Base-by-base conservation (phyloP, 2,113 vertebrate species). In the Carassius gibelio region DNA sequence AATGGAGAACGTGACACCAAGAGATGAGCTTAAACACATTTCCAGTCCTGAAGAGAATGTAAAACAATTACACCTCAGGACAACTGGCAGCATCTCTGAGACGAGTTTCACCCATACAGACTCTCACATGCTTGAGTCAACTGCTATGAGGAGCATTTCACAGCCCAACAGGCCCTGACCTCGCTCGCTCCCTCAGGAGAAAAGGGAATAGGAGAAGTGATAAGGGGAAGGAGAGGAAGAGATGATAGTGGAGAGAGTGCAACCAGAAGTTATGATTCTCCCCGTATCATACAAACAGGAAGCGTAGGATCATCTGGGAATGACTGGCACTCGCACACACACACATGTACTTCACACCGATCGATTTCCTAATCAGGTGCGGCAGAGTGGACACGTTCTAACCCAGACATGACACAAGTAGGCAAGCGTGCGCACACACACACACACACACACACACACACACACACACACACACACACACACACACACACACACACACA, bases 291-390 rank as follows among this genome's bases (percentile, higher is more conserved):
- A 62, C 59, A 50, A 10, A 30, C 19, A 83, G 38, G 52, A 75
- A 78, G 62, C 48, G 78, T 34, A 42, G 61, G 61, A 71, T 57
- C 17, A 23, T 26, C 19, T 78, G 38, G 64, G 42, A 75, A 72
- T n/a, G 15, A 48, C 71, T 52, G 62, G 42, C 48, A 68, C 23
- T 42, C 38, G 2, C 30, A 45, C 42, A 66, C 34, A 80, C 66
- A 80, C 79, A 74, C 61, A 55, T 69, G 66, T 38, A 83, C 52
- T 74, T 13, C 57, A 61, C 42, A 34, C 38, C 38, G 38, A 89
- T 89, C 77, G 84, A 89, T 84, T 89, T 59, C 64, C 69, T 84
- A 88, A 89, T 87, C 84, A 83, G 84, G 78, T 57, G 38, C 55
- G 17, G 82, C 84, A 84, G 57, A 69, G 84, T 57, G 82, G 78